phyloP scores from a whole-genome alignment of 2,797 vertebrate genomes.

The Hippoglossus hippoglossus region DNA sequence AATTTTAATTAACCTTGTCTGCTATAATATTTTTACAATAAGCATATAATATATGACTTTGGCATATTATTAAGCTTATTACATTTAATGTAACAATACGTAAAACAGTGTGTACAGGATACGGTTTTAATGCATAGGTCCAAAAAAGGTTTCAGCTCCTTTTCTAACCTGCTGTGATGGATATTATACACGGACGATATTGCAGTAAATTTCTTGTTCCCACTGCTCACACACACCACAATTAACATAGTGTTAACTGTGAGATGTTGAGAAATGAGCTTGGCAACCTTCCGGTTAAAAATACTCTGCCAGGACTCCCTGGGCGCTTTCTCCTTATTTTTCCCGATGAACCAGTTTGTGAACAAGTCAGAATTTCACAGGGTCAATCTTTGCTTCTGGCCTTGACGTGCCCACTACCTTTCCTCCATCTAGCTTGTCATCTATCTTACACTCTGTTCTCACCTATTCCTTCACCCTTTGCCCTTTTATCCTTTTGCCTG shows the following conservation, averaged over 20 bases:
- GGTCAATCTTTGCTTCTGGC: constrained; percentile 50
- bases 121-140: neutral
- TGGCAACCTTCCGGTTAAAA: constrained; percentile 24
- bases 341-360: constrained; percentile 30
- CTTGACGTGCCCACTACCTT: constrained; percentile 20
- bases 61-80: no score
- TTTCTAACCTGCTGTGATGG: constrained; percentile 26
- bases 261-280: constrained; percentile 40
- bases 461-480: constrained; percentile 37
- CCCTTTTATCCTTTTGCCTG: constrained; percentile 37
- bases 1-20: neutral
- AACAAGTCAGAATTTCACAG: constrained; percentile 42
- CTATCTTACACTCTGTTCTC: constrained; percentile 37
- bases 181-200: constrained; percentile 18
- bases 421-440: constrained; percentile 34
- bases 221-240: neutral
- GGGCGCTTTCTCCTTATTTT: constrained; percentile 1
- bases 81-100: no score
- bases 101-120: neutral
- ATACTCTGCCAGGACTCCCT: constrained; percentile 7
- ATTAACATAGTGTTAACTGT: constrained; percentile 36
- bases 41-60: no score
- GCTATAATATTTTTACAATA: neutral
- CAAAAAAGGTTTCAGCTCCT: neutral
- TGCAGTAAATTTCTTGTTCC: constrained; percentile 33